phyloP scores from a whole-genome alignment of 2,888 invertebrate genomes.

The Drosophila mercatorum region DNA sequence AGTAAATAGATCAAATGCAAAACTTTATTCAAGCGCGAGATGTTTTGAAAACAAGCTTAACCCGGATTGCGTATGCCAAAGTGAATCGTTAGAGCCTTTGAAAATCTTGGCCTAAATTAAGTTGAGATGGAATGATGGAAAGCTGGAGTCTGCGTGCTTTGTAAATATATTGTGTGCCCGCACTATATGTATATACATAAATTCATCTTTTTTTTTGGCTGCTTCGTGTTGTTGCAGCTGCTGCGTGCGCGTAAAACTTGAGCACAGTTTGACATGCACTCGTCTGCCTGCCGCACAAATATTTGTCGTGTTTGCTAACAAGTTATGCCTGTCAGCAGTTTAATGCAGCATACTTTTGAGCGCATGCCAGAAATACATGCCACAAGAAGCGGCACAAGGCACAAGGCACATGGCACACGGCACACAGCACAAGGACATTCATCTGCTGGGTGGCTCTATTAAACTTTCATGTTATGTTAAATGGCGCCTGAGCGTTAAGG shows the following conservation, averaged over 20 bases:
- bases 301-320: conserved; percentile 66
- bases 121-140: neutral
- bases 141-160: neutral
- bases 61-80: neutral
- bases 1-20: conserved; percentile 29
- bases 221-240: conserved; percentile 21
- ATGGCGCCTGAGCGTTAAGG: conserved; percentile 77
- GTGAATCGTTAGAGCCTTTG: conserved; percentile 1
- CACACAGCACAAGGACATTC: conserved; percentile 42
- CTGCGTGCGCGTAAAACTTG: conserved; percentile 57
- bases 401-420: neutral
- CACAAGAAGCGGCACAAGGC: conserved; percentile 14
- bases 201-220: conserved; percentile 3
- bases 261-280: conserved; percentile 74
- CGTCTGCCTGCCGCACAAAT: conserved; percentile 60
- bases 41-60: neutral
- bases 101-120: neutral
- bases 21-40: conserved; percentile 1
- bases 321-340: conserved; percentile 74
- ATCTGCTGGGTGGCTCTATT: conserved; percentile 50
- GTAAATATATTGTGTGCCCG: neutral
- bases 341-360: conserved; percentile 50
- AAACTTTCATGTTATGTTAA: conserved; percentile 76
- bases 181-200: neutral
- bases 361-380: conserved; percentile 47